Evolutionary conservation across 2,797 vertebrate genomes (phyloP).

Genomic region (Dallia pectoralis): DNA sequence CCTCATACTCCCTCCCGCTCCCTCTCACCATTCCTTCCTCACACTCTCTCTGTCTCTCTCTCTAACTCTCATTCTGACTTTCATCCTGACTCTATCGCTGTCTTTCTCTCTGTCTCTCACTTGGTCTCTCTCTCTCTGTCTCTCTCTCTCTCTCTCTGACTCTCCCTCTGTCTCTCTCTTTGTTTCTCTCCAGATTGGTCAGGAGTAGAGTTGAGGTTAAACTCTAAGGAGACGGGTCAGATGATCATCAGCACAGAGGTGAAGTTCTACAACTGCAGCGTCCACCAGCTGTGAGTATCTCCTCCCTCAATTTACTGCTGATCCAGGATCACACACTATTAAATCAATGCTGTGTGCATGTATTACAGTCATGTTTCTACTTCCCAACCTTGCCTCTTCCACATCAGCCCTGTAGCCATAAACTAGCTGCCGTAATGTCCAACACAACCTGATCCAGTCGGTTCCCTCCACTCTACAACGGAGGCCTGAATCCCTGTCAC

Average conservation of each 20-base stretch:
- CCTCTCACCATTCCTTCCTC: not conserved
- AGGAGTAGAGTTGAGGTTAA: constrained; percentile 89
- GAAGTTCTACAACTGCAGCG: constrained; percentile 99
- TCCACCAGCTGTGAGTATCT: constrained; percentile 92
- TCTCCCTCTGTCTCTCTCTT: not conserved
- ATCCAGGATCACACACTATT: not conserved
- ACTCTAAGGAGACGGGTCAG: constrained; percentile 91
- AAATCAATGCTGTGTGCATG: constrained; percentile 49
- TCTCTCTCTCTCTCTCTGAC: constrained; percentile 14
- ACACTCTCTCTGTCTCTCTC: constrained; percentile 6
- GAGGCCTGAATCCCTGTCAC: constrained; percentile 31
- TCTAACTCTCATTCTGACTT: not conserved
- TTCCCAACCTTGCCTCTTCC: constrained; percentile 29
- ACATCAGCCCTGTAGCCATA: constrained; percentile 24
- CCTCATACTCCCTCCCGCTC: not conserved
- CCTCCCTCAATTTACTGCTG: not conserved
- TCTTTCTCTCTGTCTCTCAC: not conserved
- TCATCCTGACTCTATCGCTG: not conserved
- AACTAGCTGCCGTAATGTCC: constrained; percentile 50
- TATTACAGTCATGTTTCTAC: constrained; percentile 49
- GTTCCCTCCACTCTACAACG: constrained; percentile 36
- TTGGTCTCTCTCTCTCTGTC: constrained; percentile 9
- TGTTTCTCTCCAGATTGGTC: constrained; percentile 85
- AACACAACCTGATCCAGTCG: constrained; percentile 47
- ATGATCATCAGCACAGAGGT: constrained; percentile 97